These are phyloP conservation scores for Lasioglossum leucozonium DNA, from an alignment of 2,888 invertebrate species.

Conservation along the genomic window DNA sequence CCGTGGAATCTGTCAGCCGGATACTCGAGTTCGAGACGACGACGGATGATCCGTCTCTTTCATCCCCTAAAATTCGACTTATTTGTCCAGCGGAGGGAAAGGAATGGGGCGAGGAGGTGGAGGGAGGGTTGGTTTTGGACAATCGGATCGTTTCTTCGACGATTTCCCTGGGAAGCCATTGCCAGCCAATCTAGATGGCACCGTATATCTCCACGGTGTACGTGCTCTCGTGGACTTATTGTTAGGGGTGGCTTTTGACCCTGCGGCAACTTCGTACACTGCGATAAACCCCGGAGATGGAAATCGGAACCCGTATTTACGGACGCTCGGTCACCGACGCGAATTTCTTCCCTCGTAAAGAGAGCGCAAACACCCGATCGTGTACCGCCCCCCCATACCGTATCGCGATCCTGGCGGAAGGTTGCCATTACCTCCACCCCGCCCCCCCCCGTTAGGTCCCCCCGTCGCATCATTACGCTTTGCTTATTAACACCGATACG, in stretches of 20 bases:
- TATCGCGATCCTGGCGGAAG: background rate
- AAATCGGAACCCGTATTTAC: constrained; percentile 63
- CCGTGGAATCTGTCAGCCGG: constrained; percentile 30
- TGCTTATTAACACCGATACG: background rate
- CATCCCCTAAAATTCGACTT: constrained; percentile 36
- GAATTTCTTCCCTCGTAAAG: constrained; percentile 51
- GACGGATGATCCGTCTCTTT: constrained; percentile 47
- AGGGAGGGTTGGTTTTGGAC: constrained; percentile 16
- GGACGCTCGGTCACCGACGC: constrained; percentile 28
- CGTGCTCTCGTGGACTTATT: constrained; percentile 55
- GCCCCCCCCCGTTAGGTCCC: background rate
- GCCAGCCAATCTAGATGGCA: constrained; percentile 61
- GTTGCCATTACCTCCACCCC: background rate
- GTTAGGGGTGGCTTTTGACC: constrained; percentile 61
- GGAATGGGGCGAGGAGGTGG: constrained; percentile 1
- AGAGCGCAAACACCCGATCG: constrained; percentile 26
- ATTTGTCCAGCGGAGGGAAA: constrained; percentile 41
- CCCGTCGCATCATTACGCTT: background rate
- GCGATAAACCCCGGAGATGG: constrained; percentile 60
- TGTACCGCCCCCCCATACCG: background rate
- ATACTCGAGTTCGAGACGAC: background rate
- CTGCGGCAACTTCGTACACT: constrained; percentile 41
- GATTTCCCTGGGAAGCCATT: constrained; percentile 63
- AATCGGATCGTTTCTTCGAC: constrained; percentile 44
- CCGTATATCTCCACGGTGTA: background rate